A percentile compares a stretch with the other conserved stretches of the same genome.
Conservation (phyloP, 2,888 invertebrate species). For the Mesorhabditis spiculigera region DNA sequence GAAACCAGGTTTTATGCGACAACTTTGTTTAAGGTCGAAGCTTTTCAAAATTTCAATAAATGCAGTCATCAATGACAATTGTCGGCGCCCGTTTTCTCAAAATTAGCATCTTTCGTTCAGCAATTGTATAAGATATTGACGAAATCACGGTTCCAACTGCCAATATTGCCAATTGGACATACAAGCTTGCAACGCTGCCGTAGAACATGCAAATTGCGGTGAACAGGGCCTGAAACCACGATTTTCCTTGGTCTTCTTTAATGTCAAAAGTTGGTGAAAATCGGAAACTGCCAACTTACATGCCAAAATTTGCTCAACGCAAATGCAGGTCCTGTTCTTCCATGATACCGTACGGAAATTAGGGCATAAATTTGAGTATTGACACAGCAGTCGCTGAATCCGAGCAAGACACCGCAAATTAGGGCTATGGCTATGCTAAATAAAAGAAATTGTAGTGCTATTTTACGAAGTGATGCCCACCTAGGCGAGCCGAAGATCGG, state of each 20-base stretch:
- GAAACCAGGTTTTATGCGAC: no score
- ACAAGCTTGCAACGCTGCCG: neutral
- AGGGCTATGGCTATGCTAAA: neutral
- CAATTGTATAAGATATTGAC: neutral
- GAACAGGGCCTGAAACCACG: slow-evolving; percentile 4
- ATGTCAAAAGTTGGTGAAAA: no score
- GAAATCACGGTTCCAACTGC: neutral
- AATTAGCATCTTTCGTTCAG: slow-evolving; percentile 4
- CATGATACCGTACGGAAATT: neutral
- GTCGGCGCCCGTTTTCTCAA: neutral
- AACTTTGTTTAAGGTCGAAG: no score
- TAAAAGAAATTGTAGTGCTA: neutral
- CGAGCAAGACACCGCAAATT: neutral
- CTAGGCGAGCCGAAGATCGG: neutral
- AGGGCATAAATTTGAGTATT: slow-evolving; percentile 5
- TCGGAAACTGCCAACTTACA: neutral
- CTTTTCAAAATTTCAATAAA: no score
- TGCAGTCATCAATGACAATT: neutral
- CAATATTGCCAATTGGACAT: neutral
- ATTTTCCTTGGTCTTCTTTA: neutral
- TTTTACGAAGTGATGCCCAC: neutral
- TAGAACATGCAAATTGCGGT: slow-evolving; percentile 6
- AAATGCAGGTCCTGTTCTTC: slow-evolving; percentile 3
- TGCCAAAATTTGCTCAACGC: neutral
- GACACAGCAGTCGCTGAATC: neutral